Conservation (phyloP, 1,140 invertebrate genomes). For the Mizuhopecten yessoensis region DNA sequence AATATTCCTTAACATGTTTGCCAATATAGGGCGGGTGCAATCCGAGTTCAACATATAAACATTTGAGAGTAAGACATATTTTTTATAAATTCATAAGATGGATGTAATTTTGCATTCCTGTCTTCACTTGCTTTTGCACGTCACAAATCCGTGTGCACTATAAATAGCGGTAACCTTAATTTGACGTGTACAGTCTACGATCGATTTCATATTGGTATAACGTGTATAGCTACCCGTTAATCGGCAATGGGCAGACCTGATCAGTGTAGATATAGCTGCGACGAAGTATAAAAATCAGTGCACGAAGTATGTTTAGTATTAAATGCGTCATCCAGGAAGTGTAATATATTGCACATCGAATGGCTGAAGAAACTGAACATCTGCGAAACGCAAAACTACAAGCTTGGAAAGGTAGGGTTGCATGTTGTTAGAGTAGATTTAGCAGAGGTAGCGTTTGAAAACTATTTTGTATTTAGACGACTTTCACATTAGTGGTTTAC, state of each 20-base stretch:
- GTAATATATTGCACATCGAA: background rate
- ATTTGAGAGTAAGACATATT: no score
- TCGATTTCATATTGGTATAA: background rate
- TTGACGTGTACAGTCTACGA: background rate
- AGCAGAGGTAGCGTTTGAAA: background rate
- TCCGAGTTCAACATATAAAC: background rate
- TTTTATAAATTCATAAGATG: background rate
- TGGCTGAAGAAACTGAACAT: background rate
- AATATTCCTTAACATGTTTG: background rate
- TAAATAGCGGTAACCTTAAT: background rate
- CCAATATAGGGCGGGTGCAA: background rate
- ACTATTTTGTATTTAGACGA: background rate
- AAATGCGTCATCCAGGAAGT: background rate
- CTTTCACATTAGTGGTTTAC: background rate
- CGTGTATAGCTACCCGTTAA: background rate
- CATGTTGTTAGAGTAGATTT: slow-evolving; percentile 28
- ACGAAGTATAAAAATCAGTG: background rate
- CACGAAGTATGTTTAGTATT: background rate
- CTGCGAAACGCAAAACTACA: slow-evolving; percentile 1
- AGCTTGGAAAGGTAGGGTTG: slow-evolving; percentile 11
- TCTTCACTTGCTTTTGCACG: slow-evolving; percentile 4
- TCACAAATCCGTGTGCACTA: background rate
- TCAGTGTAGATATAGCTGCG: background rate
- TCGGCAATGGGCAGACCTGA: background rate
- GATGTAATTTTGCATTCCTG: background rate